These are phyloP conservation scores for Danaus chrysippus DNA, from an alignment of 2,888 invertebrate genomes.

Conservation along the genomic window DNA sequence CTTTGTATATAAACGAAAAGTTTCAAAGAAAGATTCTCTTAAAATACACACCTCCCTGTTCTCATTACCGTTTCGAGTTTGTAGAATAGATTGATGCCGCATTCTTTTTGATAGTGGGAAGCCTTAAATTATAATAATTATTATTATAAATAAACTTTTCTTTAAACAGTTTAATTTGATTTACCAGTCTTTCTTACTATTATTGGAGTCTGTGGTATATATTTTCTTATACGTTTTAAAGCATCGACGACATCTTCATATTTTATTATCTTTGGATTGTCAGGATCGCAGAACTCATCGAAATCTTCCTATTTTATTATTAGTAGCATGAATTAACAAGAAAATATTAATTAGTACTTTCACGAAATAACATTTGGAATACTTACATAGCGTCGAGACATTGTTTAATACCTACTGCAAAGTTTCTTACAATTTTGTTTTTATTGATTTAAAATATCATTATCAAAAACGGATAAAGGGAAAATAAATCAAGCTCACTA, in stretches of 20 bases:
- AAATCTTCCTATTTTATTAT: conserved; percentile 56
- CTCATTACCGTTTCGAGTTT: conserved; percentile 37
- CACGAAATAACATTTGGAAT: background rate
- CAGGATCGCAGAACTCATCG: conserved; percentile 65
- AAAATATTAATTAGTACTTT: no score
- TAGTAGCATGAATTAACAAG: background rate
- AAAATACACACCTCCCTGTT: conserved; percentile 35
- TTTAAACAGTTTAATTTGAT: background rate
- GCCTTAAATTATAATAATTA: conserved; percentile 43
- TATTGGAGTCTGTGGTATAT: conserved; percentile 49
- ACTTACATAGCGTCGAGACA: conserved; percentile 47
- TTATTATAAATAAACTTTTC: background rate
- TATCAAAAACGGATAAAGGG: no score
- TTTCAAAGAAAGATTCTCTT: background rate
- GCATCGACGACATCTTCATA: conserved; percentile 53
- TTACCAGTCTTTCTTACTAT: conserved; percentile 42
- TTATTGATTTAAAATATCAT: no score
- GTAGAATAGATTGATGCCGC: conserved; percentile 40
- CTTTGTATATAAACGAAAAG: background rate
- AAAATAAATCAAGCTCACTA: no score
- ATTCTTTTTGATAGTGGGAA: conserved; percentile 51
- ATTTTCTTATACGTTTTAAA: conserved; percentile 39
- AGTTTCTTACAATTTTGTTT: no score
- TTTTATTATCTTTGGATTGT: conserved; percentile 52
- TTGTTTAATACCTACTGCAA: conserved; percentile 22